Conservation (phyloP, 1,140 invertebrate genomes). For the Drosophila sproati region DNA sequence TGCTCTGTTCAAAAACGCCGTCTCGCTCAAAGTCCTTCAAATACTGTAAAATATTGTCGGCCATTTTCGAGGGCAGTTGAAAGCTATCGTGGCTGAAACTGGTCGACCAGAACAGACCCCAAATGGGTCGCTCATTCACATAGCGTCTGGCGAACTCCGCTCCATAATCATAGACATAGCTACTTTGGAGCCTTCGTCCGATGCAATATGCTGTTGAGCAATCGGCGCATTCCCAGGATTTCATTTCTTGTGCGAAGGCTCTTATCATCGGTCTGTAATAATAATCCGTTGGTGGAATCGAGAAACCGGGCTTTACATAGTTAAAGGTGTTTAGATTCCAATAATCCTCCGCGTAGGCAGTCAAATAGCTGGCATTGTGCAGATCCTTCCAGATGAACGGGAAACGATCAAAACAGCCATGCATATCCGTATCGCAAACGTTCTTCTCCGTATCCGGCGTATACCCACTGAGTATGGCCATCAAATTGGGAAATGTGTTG, state of each 20-base stretch:
- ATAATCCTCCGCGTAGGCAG: conserved; percentile 92
- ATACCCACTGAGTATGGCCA: conserved; percentile 90
- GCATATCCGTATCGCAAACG: conserved; percentile 85
- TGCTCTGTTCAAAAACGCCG: conserved; percentile 87
- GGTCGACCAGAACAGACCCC: conserved; percentile 92
- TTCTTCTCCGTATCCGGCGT: conserved; percentile 82
- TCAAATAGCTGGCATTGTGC: conserved; percentile 89
- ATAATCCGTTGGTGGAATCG: conserved; percentile 92
- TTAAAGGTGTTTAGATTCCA: conserved; percentile 91
- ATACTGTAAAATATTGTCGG: conserved; percentile 86
- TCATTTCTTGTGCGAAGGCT: conserved; percentile 85
- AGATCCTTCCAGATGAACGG: conserved; percentile 93
- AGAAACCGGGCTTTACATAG: conserved; percentile 91
- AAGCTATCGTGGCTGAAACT: conserved; percentile 91
- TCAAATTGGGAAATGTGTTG: conserved; percentile 93
- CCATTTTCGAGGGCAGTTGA: conserved; percentile 87
- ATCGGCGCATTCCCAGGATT: conserved; percentile 30
- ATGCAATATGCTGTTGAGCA: conserved; percentile 84
- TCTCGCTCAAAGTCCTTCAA: conserved; percentile 86
- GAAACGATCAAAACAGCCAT: conserved; percentile 86
- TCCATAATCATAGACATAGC: conserved; percentile 86
- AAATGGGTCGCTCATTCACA: conserved; percentile 85
- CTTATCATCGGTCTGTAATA: conserved; percentile 91
- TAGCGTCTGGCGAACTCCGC: conserved; percentile 85
- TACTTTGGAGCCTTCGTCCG: conserved; percentile 86